Evolutionary conservation across 2,888 invertebrate species (phyloP), one percentile per base, ranked within the genome.

Genomic region (Gymnoscelis rufifasciata): DNA sequence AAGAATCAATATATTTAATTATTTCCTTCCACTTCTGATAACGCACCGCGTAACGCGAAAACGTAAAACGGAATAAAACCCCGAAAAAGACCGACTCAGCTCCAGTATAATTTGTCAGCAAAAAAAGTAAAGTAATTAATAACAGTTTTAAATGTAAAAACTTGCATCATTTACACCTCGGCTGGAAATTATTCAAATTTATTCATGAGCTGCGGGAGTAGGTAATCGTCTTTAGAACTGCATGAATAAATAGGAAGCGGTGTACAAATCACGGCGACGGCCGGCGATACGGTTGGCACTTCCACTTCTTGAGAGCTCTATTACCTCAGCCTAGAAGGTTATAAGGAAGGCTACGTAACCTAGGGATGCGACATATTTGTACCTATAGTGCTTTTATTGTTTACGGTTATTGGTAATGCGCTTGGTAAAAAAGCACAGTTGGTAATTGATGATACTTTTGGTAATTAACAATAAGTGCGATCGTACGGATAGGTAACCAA

Each of bases 111-210:
- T 77, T 76, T 74, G 69, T 73, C 66, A 71, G 63, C 66, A 64
- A 58, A 67, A 71, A 71, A 74, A 70, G 59, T 71, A 67, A 74
- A 78, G 71, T 69, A 70, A 82, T 81, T 81, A 81, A 79, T 78
- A 82, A 76, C 73, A 66, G 74, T 80, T 80, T 79, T 74, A 74
- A 81, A 83, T 81, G 81, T 78, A 82, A 80, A 83, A 84, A 83
- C 79, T 83, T 82, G 81, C 83, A 82, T 81, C 81, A 78, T 83
- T 84, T 79, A 79, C 82, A 82, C 81, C 78, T 83, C 73, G 69
- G 71, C 74, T 68, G 65, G 70, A 69, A 74, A 82, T 83, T 84
- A 84, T 84, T 82, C 68, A 82, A 81, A 84, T 83, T 74, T 83
- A 84, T 84, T 83, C 84, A 83, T 82, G 80, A 80, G 74, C 67